Conservation (phyloP, 2,797 vertebrate species). For the Synaphobranchus kaupii region DNA sequence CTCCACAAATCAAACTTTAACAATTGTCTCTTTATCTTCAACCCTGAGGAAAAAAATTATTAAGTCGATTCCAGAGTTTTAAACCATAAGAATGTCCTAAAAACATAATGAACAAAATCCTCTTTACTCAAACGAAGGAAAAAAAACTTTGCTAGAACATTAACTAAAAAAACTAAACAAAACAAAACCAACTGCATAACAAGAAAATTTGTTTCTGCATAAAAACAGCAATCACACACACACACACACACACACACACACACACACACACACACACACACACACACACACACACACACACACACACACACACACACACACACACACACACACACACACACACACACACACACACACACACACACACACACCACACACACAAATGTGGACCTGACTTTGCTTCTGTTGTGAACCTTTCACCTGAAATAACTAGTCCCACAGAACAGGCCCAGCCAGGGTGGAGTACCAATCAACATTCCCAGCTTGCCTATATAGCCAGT, state of each 20-base stretch:
- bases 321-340: background rate
- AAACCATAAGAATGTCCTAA: constrained; percentile 29
- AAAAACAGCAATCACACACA: background rate
- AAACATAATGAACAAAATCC: constrained; percentile 25
- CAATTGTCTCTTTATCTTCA: constrained; percentile 31
- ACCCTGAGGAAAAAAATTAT: constrained; percentile 17
- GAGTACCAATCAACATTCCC: constrained; percentile 2
- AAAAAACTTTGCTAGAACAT: constrained; percentile 9
- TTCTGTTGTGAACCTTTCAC: background rate
- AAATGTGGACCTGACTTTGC: background rate
- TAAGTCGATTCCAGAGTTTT: constrained; percentile 12
- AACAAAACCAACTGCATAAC: background rate
- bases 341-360: background rate
- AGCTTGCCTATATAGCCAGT: background rate
- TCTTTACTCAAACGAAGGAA: constrained; percentile 29
- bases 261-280: background rate
- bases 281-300: background rate
- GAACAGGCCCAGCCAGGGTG: background rate
- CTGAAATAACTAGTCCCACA: background rate
- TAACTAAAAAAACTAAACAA: background rate
- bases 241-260: background rate
- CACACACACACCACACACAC: background rate
- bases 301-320: background rate
- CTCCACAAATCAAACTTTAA: constrained; percentile 24
- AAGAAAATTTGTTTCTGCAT: background rate